phyloP scores from a whole-genome alignment of 2,888 invertebrate species.

The Stegana nigrithorax region DNA sequence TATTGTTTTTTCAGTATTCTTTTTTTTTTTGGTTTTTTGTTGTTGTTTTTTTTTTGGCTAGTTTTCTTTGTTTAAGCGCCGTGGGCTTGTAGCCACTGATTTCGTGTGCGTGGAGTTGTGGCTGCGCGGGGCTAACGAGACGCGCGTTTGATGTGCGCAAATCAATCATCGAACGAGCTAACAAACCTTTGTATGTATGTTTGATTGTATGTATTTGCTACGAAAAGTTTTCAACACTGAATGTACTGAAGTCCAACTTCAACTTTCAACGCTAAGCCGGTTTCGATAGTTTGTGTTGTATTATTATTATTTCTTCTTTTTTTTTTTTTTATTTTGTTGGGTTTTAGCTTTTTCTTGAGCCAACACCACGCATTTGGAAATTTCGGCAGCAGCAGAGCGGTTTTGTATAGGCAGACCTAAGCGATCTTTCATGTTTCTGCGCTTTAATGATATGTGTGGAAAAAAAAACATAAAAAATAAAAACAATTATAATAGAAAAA shows the following conservation, averaged over 20 bases:
- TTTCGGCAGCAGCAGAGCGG: neutral
- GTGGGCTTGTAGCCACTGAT: slow-evolving; percentile 7
- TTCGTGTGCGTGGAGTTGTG: too few relatives aligned
- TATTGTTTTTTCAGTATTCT: neutral
- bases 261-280: slow-evolving; percentile 10
- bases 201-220: too few relatives aligned
- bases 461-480: neutral
- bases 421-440: slow-evolving; percentile 19
- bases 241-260: too few relatives aligned
- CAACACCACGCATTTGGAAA: slow-evolving; percentile 17
- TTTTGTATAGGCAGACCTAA: neutral
- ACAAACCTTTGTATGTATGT: too few relatives aligned
- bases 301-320: neutral
- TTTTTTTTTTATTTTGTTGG: neutral
- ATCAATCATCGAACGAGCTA: slow-evolving; percentile 45
- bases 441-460: slow-evolving; percentile 5
- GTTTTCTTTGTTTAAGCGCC: slow-evolving; percentile 17
- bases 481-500: slow-evolving; percentile 30
- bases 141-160: slow-evolving; percentile 43
- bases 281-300: too few relatives aligned
- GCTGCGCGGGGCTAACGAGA: neutral
- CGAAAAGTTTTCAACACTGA: too few relatives aligned
- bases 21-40: neutral
- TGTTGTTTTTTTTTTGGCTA: neutral
- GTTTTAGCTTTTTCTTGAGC: neutral